Conservation (phyloP, 2,797 vertebrate genomes). For the Sebastes vulpes region DNA sequence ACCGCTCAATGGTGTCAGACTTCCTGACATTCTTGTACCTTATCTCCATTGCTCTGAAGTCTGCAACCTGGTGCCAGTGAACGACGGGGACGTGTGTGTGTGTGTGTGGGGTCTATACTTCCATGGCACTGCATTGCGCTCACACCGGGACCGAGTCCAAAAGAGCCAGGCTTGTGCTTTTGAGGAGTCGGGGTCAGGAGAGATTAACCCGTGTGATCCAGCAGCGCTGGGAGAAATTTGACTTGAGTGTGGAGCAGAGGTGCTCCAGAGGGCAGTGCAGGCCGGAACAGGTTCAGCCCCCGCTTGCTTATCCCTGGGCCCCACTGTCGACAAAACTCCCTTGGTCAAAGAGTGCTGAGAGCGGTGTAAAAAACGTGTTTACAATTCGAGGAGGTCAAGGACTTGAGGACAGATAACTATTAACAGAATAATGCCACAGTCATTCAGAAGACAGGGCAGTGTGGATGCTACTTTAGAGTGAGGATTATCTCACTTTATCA, state of each 20-base stretch:
- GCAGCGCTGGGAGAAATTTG: slow-evolving; percentile 87
- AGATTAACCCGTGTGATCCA: slow-evolving; percentile 85
- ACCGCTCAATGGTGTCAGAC: slow-evolving; percentile 81
- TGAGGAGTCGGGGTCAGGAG: slow-evolving; percentile 81
- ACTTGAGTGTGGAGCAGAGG: slow-evolving; percentile 89
- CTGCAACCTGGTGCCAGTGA: slow-evolving; percentile 78
- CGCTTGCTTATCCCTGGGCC: slow-evolving; percentile 94
- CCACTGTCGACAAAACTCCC: slow-evolving; percentile 94
- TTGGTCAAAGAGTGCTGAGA: slow-evolving; percentile 91
- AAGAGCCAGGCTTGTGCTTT: slow-evolving; percentile 83
- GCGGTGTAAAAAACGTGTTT: slow-evolving; percentile 92
- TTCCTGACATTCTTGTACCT: slow-evolving; percentile 88
- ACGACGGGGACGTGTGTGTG: slow-evolving; percentile 40
- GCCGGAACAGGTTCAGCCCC: slow-evolving; percentile 93
- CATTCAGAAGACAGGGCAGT: slow-evolving; percentile 74
- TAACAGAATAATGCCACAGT: slow-evolving; percentile 92
- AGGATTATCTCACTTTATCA: slow-evolving; percentile 6
- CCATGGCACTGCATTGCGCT: slow-evolving; percentile 59
- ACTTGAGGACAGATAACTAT: slow-evolving; percentile 97
- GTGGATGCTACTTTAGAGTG: slow-evolving; percentile 50
- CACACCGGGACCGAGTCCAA: slow-evolving; percentile 75
- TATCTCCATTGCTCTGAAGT: slow-evolving; percentile 79
- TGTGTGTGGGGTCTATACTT: slow-evolving; percentile 63
- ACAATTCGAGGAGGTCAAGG: slow-evolving; percentile 95
- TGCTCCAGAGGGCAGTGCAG: slow-evolving; percentile 96